phyloP scores from a whole-genome alignment of 2,888 invertebrate species.

The Athalia cordata region DNA sequence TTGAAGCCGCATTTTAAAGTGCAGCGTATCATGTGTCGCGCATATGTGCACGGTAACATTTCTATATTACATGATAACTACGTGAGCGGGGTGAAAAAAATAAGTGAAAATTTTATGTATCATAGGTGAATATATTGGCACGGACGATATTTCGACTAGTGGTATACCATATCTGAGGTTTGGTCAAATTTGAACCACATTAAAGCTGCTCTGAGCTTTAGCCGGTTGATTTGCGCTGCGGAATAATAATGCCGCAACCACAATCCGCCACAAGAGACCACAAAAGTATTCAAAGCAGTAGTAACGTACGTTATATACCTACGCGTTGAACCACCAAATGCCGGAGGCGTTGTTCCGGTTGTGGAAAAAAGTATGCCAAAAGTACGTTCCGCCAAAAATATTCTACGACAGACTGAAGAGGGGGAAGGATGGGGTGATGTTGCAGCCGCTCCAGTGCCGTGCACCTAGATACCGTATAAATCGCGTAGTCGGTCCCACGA shows the following conservation, averaged over 20 bases:
- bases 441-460: slow-evolving; percentile 46
- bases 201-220: slow-evolving; percentile 48
- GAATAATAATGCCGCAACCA: slow-evolving; percentile 24
- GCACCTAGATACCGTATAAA: slow-evolving; percentile 54
- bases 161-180: neutral
- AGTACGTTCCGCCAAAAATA: slow-evolving; percentile 65
- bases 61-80: too few relatives aligned
- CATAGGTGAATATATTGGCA: too few relatives aligned
- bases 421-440: slow-evolving; percentile 57
- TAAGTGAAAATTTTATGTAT: too few relatives aligned
- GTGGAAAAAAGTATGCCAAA: slow-evolving; percentile 55
- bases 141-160: too few relatives aligned
- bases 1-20: too few relatives aligned
- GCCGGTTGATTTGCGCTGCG: slow-evolving; percentile 50
- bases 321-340: slow-evolving; percentile 24
- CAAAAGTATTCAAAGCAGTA: slow-evolving; percentile 32
- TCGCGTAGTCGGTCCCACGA: slow-evolving; percentile 53
- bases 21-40: too few relatives aligned
- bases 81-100: too few relatives aligned
- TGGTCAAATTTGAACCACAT: slow-evolving; percentile 31
- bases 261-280: neutral
- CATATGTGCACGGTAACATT: too few relatives aligned
- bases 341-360: slow-evolving; percentile 24
- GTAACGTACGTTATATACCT: neutral
- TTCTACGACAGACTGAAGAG: slow-evolving; percentile 59